Percentiles rank a stretch among this genome's conserved stretches.
phyloP scores from a whole-genome alignment of 2,888 invertebrate genomes.

The Lypha dubia region DNA sequence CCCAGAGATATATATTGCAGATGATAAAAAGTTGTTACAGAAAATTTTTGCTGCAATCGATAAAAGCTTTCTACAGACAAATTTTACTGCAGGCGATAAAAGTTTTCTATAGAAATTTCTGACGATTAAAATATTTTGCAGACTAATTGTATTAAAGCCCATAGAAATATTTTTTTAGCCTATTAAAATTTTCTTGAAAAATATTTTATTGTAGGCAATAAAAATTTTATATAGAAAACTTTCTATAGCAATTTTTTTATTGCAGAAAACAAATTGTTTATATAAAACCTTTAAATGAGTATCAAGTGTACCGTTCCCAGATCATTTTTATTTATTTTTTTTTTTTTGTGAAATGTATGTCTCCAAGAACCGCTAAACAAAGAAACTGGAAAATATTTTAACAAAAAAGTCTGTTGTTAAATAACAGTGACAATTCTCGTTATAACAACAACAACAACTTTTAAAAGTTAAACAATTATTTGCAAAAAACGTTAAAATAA shows the following conservation, averaged over 20 bases:
- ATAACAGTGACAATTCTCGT: constrained; percentile 46
- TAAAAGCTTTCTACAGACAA: not conserved
- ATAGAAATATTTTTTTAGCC: no score
- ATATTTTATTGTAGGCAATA: no score
- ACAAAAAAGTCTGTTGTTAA: constrained; percentile 41
- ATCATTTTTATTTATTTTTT: not conserved
- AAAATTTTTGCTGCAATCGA: not conserved
- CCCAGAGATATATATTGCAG: no score
- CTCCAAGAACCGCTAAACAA: constrained; percentile 57
- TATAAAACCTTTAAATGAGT: no score
- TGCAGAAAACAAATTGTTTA: no score
- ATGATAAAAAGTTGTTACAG: not conserved
- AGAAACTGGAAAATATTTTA: constrained; percentile 57
- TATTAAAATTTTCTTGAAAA: no score
- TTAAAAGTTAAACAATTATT: constrained; percentile 48
- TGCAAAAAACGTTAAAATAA: constrained; percentile 38
- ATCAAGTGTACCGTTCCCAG: not conserved
- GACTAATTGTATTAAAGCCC: no score
- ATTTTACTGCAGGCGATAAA: not conserved
- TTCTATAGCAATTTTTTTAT: no score
- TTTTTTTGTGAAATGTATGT: constrained; percentile 28
- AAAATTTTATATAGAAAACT: no score
- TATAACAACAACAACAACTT: constrained; percentile 34
- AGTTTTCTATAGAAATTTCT: not conserved
- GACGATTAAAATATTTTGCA: no score